Base-by-base conservation (phyloP, 2,113 vertebrate genomes). In the Melanerpes formicivorus region DNA sequence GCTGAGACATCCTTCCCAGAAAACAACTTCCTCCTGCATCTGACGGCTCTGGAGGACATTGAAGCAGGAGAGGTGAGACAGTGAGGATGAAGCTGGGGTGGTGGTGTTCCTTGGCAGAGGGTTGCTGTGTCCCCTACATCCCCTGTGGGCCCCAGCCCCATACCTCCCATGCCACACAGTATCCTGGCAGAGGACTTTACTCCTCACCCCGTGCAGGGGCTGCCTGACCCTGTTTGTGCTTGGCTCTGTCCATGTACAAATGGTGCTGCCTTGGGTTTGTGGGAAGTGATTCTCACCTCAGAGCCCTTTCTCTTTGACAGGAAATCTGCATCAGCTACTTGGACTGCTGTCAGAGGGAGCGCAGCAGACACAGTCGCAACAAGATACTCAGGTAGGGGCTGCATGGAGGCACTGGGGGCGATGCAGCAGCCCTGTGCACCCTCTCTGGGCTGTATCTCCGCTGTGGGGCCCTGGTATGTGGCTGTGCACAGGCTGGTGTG, bases 251-350 rank as follows among this genome's bases (percentile, higher is more conserved):
- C n/a, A 7, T 17, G 6, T n/a, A 4, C 4, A 14, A 65, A 19
- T 26, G 0, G 1, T 18, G 59, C 65, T 62, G 56, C 60, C 64
- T 21, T 56, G 76, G 59, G 40, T 23, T 60, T 0, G 0, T 5
- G 27, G 34, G 67, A 40, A 19, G 22, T 0, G 0, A 2, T 37
- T 71, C 52, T 60, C 75, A 92, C 59, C 46, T 67, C 4, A 3
- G 0, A 46, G 15, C 65, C 2, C 1, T 70, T 80, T 74, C n/a
- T 27, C 81, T 78, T 87, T 89, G 55, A 7, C 95, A 99, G 99
- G 99, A 99, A 96, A 98, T 99, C 97, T 99, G 99, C 92, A 99
- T 99, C 98, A 99, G 99, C 95, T 99, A 99, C 56, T 90, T 99
- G 82, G 99, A 99, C 88, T 99, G 99, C 96, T 99, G 99, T 93